These are phyloP conservation scores for Desoria tigrina DNA, from an alignment of 2,888 invertebrate species.

Conservation along the genomic window DNA sequence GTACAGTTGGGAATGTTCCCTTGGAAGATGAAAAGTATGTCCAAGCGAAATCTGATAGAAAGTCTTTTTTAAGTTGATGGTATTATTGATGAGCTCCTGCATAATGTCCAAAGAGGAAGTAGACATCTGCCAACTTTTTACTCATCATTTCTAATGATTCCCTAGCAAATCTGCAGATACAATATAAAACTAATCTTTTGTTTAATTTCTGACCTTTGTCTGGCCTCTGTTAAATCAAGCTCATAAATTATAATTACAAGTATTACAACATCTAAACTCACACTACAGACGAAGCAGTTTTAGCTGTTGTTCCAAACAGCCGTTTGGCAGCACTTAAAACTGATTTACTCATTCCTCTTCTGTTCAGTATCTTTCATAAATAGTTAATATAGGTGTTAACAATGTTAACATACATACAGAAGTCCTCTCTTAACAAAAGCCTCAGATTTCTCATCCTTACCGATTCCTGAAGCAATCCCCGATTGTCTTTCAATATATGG, in stretches of 20 bases:
- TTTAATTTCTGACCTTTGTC: not conserved
- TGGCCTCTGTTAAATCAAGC: no score
- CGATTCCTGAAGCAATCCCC: constrained; percentile 72
- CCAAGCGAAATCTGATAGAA: constrained; percentile 96
- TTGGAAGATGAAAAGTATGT: constrained; percentile 93
- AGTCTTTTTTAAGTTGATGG: constrained; percentile 95
- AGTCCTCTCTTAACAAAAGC: not conserved
- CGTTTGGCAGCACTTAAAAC: constrained; percentile 91
- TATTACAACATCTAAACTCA: no score
- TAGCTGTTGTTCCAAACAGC: constrained; percentile 73
- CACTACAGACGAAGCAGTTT: constrained; percentile 68
- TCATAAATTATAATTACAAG: no score
- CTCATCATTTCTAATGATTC: constrained; percentile 80
- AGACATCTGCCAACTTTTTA: constrained; percentile 88
- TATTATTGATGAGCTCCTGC: constrained; percentile 88
- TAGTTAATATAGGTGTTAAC: no score
- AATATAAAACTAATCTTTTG: no score
- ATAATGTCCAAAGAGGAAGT: constrained; percentile 94
- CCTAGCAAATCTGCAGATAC: constrained; percentile 54
- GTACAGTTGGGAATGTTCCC: no score
- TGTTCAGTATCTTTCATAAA: constrained; percentile 62
- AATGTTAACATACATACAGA: no score
- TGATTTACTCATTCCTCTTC: constrained; percentile 88
- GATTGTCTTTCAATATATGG: constrained; percentile 92
- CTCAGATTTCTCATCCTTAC: constrained; percentile 59